Percentiles rank a stretch among this genome's conserved stretches.
Evolutionary conservation across 1,140 invertebrate species (phyloP).

Genomic region (Aphis craccivora): DNA sequence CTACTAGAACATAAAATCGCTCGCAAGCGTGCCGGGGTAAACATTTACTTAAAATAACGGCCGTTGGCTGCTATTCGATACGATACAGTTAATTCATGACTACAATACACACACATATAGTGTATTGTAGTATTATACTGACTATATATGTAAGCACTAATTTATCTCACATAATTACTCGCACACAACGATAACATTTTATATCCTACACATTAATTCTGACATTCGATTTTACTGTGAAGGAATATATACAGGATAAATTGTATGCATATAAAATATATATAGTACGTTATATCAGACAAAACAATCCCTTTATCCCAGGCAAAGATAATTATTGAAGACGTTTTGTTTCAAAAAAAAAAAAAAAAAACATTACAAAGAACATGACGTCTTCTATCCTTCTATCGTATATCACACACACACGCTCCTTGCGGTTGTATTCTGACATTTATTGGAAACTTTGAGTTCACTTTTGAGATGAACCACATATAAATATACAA

Average conservation of each 20-base stretch:
- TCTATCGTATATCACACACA: neutral
- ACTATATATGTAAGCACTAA: neutral
- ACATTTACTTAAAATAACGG: neutral
- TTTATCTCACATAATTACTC: constrained; percentile 1
- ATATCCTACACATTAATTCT: neutral
- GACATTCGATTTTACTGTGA: neutral
- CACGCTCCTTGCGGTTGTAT: neutral
- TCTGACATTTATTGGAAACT: constrained; percentile 46
- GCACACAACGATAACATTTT: neutral
- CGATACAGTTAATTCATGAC: neutral
- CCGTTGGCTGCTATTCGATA: neutral
- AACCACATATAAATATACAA: neutral
- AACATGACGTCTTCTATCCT: neutral
- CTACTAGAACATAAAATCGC: neutral
- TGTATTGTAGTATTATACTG: neutral
- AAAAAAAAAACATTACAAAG: neutral
- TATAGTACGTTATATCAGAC: neutral
- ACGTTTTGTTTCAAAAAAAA: neutral
- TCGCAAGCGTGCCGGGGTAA: neutral
- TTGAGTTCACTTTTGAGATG: neutral
- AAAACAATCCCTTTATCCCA: neutral
- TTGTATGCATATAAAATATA: too few species aligned
- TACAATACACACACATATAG: neutral
- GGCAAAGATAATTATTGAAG: neutral
- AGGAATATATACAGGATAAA: neutral